A percentile compares a stretch with the other conserved stretches of the same genome.
These are phyloP conservation scores for Cyrtorhinus lividipennis DNA, from an alignment of 1,140 invertebrate genomes.

Conservation along the genomic window DNA sequence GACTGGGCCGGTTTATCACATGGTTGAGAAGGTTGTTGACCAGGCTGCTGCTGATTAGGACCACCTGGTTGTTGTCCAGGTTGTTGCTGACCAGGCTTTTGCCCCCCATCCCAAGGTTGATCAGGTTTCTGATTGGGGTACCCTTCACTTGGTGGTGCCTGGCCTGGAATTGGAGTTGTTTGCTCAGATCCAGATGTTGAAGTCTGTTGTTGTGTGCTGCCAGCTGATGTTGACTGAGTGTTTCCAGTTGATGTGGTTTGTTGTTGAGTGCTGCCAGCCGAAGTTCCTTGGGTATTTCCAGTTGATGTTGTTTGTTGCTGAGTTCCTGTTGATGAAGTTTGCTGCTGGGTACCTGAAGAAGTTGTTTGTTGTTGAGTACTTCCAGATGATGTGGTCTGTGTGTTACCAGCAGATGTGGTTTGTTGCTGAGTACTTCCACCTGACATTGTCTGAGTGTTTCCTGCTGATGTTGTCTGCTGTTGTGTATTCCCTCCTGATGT, in stretches of 20 bases:
- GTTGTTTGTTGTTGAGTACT: constrained; percentile 20
- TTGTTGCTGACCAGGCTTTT: constrained; percentile 2
- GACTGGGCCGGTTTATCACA: constrained; percentile 4
- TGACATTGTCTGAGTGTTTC: constrained; percentile 6
- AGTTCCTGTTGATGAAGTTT: constrained; percentile 9
- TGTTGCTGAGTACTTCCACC: constrained; percentile 16
- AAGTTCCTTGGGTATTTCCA: constrained; percentile 14
- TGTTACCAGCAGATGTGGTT: constrained; percentile 10
- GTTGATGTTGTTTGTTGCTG: constrained; percentile 19
- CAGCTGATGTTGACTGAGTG: not conserved
- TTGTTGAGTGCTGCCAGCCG: constrained; percentile 17
- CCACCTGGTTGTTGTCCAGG: not conserved
- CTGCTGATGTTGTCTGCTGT: constrained; percentile 18
- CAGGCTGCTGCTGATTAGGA: constrained; percentile 4
- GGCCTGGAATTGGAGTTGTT: constrained; percentile 18
- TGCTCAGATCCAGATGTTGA: constrained; percentile 21
- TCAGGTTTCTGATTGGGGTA: constrained; percentile 10
- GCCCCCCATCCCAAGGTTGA: constrained; percentile 12
- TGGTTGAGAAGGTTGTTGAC: constrained; percentile 9
- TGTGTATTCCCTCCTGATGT: constrained; percentile 12
- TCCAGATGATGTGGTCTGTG: constrained; percentile 4
- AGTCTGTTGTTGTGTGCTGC: constrained; percentile 6
- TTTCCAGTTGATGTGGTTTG: constrained; percentile 17
- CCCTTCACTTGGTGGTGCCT: constrained; percentile 7
- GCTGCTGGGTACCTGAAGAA: constrained; percentile 20